Conservation (phyloP, 2,797 vertebrate genomes). For the Odontamblyopus rebecca region DNA sequence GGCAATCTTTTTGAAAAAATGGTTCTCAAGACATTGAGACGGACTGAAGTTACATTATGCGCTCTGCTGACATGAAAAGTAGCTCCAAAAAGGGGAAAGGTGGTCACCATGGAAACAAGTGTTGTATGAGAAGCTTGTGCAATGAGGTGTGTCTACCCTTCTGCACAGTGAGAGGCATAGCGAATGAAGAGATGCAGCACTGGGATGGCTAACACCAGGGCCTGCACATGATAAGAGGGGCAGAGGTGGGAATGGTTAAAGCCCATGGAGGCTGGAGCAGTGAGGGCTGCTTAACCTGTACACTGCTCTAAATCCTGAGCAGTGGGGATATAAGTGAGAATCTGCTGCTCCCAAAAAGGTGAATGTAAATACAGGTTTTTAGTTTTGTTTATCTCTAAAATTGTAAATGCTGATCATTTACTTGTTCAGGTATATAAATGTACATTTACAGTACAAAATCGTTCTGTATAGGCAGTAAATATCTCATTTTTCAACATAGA, state of each 20-base stretch:
- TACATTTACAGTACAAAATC: too few species aligned
- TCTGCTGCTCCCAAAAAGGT: slow-evolving; percentile 8
- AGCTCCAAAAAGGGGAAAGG: slow-evolving; percentile 39
- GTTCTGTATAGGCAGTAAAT: too few species aligned
- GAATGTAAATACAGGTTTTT: neutral
- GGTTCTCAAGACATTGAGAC: slow-evolving; percentile 16
- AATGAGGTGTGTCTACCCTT: slow-evolving; percentile 48
- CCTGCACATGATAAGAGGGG: slow-evolving; percentile 19
- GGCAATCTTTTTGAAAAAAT: slow-evolving; percentile 1
- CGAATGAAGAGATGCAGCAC: slow-evolving; percentile 14
- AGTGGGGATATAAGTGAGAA: neutral
- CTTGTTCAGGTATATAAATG: too few species aligned
- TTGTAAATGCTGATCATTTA: neutral
- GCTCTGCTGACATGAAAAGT: slow-evolving; percentile 45
- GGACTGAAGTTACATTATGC: slow-evolving; percentile 46
- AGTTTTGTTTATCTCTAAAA: neutral
- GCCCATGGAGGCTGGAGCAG: slow-evolving; percentile 7
- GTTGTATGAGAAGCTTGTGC: slow-evolving; percentile 62
- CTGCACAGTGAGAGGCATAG: slow-evolving; percentile 33
- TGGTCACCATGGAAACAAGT: slow-evolving; percentile 72
- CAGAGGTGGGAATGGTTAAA: slow-evolving; percentile 5
- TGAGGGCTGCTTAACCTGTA: slow-evolving; percentile 34
- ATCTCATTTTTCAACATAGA: too few species aligned
- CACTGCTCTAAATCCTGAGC: slow-evolving; percentile 24
- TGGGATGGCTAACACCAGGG: slow-evolving; percentile 2